A percentile compares a stretch with the other conserved stretches of the same genome.
Evolutionary conservation across 2,888 invertebrate genomes (phyloP).

Genomic region (Ferrisia virgata): DNA sequence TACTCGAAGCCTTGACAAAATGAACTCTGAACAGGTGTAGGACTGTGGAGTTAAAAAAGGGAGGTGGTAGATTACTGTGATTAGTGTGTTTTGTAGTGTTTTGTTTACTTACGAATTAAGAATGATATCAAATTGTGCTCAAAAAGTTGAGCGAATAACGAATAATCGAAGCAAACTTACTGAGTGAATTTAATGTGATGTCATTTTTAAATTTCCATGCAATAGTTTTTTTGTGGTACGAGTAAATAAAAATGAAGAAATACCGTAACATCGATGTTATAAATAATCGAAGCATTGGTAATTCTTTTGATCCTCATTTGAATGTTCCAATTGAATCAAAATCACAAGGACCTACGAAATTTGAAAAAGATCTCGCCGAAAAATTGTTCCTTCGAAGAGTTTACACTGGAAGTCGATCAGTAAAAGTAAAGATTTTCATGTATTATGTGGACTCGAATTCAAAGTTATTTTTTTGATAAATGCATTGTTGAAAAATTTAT

Average conservation of each 20-base stretch:
- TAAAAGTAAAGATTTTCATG: neutral
- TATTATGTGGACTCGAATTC: too few relatives aligned
- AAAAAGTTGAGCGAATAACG: too few relatives aligned
- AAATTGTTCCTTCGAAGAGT: constrained; percentile 16
- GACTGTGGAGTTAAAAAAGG: too few relatives aligned
- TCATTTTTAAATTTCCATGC: neutral
- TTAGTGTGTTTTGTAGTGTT: neutral
- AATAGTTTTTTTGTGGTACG: neutral
- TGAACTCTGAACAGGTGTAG: too few relatives aligned
- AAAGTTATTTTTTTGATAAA: too few relatives aligned
- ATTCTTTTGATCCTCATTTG: constrained; percentile 1
- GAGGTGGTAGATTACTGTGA: neutral
- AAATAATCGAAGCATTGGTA: neutral
- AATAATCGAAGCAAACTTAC: neutral
- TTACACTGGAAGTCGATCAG: constrained; percentile 6
- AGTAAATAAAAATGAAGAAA: neutral
- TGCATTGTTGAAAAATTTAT: neutral
- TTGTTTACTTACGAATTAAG: neutral
- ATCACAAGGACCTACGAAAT: neutral
- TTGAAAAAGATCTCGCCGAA: neutral
- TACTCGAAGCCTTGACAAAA: too few relatives aligned
- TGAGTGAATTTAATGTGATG: neutral
- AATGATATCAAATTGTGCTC: neutral
- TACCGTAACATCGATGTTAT: neutral
- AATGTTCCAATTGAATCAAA: neutral